A percentile compares a stretch with the other conserved stretches of the same genome.
Evolutionary conservation across 2,888 invertebrate species (phyloP).

Genomic region (Tethea ocularis): DNA sequence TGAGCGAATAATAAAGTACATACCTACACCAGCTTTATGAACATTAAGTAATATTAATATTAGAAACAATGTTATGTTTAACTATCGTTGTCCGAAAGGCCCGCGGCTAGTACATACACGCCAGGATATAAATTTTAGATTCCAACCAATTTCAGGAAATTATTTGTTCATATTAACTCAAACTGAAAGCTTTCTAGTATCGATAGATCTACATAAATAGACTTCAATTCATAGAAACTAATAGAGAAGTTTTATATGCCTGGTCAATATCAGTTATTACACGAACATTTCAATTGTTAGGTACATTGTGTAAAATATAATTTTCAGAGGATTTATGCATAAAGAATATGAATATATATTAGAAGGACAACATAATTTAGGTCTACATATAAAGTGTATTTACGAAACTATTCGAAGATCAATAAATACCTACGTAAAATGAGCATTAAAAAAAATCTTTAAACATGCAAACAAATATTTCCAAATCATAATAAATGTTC

Average conservation of each 20-base stretch:
- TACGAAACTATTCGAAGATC: too few species aligned
- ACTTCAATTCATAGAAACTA: neutral
- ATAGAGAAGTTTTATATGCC: neutral
- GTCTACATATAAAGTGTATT: too few species aligned
- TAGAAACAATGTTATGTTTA: conserved; percentile 12
- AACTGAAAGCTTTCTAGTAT: neutral
- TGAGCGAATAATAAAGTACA: conserved; percentile 21
- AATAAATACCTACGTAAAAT: too few species aligned
- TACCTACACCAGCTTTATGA: conserved; percentile 19
- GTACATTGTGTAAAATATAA: too few species aligned
- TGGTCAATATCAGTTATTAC: too few species aligned
- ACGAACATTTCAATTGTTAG: too few species aligned
- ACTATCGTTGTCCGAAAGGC: conserved; percentile 5
- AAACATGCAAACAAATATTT: neutral
- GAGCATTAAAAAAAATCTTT: too few species aligned
- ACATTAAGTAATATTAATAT: conserved; percentile 20
- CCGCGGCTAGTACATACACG: neutral
- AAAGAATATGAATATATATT: too few species aligned
- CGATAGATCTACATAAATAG: neutral
- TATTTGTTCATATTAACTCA: neutral
- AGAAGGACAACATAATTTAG: too few species aligned
- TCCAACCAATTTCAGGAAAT: neutral
- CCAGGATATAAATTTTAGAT: neutral
- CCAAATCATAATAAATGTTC: conserved; percentile 12
- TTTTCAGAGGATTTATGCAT: too few species aligned